Percentiles rank a stretch among this genome's conserved stretches.
phyloP scores from a whole-genome alignment of 2,888 invertebrate genomes.

The Oxycera nigricornis region DNA sequence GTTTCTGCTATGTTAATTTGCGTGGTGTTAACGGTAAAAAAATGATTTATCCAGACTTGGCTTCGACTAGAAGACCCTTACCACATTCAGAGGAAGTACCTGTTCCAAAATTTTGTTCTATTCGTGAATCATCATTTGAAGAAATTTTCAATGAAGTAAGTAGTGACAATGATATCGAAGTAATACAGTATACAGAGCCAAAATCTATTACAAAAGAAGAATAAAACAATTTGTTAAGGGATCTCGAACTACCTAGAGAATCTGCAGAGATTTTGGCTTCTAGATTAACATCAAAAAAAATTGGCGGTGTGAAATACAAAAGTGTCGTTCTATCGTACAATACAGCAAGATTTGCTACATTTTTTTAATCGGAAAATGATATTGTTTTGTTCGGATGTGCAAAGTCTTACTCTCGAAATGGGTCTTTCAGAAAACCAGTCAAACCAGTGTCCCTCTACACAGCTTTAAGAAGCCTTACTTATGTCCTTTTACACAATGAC shows the following conservation, averaged over 20 bases:
- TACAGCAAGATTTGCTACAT: background rate
- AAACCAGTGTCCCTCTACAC: background rate
- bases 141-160: slow-evolving; percentile 16
- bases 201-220: slow-evolving; percentile 24
- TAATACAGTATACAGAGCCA: slow-evolving; percentile 26
- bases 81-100: slow-evolving; percentile 39
- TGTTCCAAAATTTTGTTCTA: slow-evolving; percentile 41
- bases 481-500: background rate
- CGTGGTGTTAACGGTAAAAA: background rate
- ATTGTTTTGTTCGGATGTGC: background rate
- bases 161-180: slow-evolving; percentile 17
- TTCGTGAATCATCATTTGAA: slow-evolving; percentile 36
- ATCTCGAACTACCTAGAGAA: slow-evolving; percentile 38
- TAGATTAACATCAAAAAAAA: slow-evolving; percentile 40
- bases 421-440: background rate
- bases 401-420: background rate
- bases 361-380: background rate
- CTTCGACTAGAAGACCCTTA: slow-evolving; percentile 38
- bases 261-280: slow-evolving; percentile 41
- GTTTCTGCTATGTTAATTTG: background rate
- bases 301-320: background rate
- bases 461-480: background rate
- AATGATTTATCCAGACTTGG: background rate
- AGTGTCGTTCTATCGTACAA: background rate
- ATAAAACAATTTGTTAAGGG: slow-evolving; percentile 38